These are phyloP conservation scores for Cercocebus atys DNA, from an alignment of 2,113 vertebrate species.

Conservation along the genomic window DNA sequence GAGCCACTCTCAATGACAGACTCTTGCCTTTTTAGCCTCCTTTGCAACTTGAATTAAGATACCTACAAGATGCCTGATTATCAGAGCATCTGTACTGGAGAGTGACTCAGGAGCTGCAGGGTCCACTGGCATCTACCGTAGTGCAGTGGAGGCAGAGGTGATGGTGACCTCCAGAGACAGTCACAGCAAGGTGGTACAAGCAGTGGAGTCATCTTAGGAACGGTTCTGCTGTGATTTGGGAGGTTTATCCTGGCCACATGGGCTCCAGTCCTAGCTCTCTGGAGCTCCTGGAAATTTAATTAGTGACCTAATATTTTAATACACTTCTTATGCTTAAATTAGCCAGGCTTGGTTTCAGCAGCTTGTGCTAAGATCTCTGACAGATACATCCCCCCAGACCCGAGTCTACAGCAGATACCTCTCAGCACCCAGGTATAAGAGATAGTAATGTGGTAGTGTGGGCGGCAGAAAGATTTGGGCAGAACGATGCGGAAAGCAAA, in stretches of 20 bases:
- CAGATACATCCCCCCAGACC: background rate
- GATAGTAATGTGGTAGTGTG: too few species aligned
- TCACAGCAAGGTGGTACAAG: background rate
- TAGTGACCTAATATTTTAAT: background rate
- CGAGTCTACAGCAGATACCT: background rate
- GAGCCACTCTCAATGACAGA: background rate
- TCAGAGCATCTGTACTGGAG: background rate
- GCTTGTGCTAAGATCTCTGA: background rate
- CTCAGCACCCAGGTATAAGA: background rate
- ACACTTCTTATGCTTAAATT: background rate
- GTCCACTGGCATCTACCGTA: background rate
- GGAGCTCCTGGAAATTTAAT: background rate
- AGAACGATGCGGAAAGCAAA: background rate
- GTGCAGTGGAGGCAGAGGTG: fast-evolving
- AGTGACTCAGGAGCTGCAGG: background rate
- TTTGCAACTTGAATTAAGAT: background rate
- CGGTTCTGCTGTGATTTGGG: background rate
- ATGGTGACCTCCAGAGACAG: background rate
- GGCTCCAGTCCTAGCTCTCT: background rate
- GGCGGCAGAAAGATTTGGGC: background rate
- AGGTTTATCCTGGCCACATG: background rate
- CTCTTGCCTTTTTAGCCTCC: background rate
- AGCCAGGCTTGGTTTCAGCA: background rate
- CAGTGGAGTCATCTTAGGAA: background rate
- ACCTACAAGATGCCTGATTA: background rate